Conservation (phyloP, 2,888 invertebrate genomes). For the Brachylomia viminalis region DNA sequence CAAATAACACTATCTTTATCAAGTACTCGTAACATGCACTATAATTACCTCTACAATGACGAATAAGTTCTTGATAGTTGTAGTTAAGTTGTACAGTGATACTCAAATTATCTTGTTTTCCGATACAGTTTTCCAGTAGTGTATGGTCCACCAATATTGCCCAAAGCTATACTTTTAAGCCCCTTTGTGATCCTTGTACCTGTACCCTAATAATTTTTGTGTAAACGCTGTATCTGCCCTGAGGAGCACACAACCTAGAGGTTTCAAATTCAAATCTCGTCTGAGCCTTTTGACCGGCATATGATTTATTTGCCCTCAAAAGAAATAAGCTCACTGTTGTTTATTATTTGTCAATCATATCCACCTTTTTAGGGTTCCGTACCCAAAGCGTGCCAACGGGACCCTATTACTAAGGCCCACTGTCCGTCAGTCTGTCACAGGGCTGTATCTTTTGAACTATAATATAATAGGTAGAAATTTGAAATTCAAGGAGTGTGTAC, state of each 20-base stretch:
- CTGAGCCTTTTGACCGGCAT: conserved; percentile 9
- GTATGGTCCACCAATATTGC: background rate
- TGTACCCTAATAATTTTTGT: background rate
- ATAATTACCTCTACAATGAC: too few species aligned
- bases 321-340: conserved; percentile 4
- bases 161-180: background rate
- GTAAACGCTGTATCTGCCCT: background rate
- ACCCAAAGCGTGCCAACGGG: too few species aligned
- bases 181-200: background rate
- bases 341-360: background rate
- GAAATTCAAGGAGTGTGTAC: too few species aligned
- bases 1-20: background rate
- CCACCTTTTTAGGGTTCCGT: background rate
- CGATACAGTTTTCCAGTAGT: background rate
- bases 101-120: background rate
- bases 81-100: background rate
- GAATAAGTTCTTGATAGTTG: background rate
- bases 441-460: too few species aligned
- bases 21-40: too few species aligned
- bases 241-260: background rate
- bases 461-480: too few species aligned
- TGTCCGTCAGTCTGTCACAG: too few species aligned
- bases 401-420: too few species aligned
- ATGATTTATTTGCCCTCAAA: background rate
- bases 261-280: conserved; percentile 12